phyloP scores from a whole-genome alignment of 1,140 invertebrate species.

The Trachymyrmex septentrionalis region DNA sequence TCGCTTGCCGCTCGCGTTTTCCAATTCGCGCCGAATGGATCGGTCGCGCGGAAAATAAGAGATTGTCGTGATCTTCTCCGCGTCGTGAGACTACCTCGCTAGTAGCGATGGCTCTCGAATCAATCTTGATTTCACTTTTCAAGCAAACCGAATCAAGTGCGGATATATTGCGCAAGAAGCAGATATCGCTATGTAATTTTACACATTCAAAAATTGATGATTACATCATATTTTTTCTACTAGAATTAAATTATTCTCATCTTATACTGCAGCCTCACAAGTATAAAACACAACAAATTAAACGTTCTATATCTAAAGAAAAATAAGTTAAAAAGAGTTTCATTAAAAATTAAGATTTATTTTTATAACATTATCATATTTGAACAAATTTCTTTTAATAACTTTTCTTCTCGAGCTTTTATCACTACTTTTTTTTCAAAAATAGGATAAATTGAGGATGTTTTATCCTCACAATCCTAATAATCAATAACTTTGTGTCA shows the following conservation, averaged over 20 bases:
- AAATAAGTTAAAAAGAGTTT: no score
- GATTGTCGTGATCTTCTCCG: constrained; percentile 73
- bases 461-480: background rate
- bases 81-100: constrained; percentile 44
- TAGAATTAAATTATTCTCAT: background rate
- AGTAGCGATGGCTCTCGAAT: constrained; percentile 41
- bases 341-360: no score
- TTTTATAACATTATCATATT: no score
- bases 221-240: background rate
- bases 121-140: constrained; percentile 56
- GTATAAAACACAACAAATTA: no score
- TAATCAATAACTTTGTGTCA: background rate
- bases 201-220: background rate
- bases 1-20: constrained; percentile 77
- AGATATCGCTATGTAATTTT: background rate
- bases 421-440: no score
- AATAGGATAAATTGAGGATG: no score
- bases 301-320: no score
- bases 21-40: constrained; percentile 76
- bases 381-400: no score
- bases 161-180: background rate
- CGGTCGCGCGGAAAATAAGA: constrained; percentile 78
- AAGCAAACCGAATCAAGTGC: constrained; percentile 18
- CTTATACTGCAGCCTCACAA: no score
- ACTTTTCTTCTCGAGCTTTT: no score